These are phyloP conservation scores for Phocoena sinus DNA, from an alignment of 2,113 vertebrate genomes.

Conservation along the genomic window DNA sequence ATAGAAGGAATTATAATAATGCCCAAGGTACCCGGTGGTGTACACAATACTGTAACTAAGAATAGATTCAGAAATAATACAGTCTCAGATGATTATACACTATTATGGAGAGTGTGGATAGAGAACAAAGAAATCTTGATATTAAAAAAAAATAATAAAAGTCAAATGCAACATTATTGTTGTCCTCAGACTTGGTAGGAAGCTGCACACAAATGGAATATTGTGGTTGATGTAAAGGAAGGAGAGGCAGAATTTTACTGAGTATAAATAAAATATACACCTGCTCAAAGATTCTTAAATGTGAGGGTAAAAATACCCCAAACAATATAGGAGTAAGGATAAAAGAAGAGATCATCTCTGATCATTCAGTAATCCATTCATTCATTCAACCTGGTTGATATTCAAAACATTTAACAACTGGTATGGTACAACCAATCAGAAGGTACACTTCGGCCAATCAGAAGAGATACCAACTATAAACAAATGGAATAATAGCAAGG, in stretches of 20 bases:
- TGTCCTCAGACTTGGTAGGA: background rate
- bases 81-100: background rate
- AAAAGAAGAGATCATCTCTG: background rate
- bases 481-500: background rate
- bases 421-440: background rate
- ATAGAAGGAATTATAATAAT: background rate
- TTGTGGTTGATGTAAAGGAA: background rate
- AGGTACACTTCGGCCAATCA: background rate
- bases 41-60: background rate
- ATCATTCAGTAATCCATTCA: background rate
- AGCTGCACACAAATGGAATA: background rate
- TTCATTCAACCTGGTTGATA: background rate
- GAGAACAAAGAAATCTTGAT: background rate
- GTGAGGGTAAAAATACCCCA: background rate
- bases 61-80: background rate
- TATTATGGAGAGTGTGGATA: background rate
- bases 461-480: background rate
- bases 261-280: background rate
- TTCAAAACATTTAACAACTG: background rate
- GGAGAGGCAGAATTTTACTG: background rate
- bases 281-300: background rate
- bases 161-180: background rate
- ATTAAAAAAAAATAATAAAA: background rate
- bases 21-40: background rate
- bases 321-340: background rate